Evolutionary conservation across 2,797 vertebrate species (phyloP).

Genomic region (Propithecus perrieri): DNA sequence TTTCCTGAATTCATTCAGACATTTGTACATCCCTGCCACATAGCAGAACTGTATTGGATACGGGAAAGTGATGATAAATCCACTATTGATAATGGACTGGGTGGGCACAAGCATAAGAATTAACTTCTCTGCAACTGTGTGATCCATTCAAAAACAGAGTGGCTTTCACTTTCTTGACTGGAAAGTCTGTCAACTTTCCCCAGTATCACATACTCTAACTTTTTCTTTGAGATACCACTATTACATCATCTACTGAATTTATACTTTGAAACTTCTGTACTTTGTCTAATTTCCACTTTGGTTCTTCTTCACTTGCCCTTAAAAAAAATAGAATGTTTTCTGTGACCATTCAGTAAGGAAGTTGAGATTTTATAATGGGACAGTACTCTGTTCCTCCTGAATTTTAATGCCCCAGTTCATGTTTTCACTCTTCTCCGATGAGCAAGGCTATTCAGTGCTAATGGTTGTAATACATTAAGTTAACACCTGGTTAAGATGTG

Average conservation of each 20-base stretch:
- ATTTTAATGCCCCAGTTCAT: background rate
- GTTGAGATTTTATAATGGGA: background rate
- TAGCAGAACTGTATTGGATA: background rate
- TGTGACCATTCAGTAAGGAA: background rate
- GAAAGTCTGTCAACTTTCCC: background rate
- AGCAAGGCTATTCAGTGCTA: background rate
- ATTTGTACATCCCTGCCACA: background rate
- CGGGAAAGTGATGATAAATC: background rate
- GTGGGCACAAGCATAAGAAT: background rate
- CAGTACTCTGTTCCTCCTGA: background rate
- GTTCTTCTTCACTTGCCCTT: background rate
- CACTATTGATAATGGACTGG: background rate
- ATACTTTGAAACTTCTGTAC: background rate
- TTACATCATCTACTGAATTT: background rate
- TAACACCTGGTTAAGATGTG: background rate
- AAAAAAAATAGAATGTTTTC: background rate
- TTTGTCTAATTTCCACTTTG: background rate
- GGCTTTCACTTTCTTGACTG: background rate
- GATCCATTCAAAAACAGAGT: background rate
- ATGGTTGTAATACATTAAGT: background rate
- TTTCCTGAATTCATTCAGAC: background rate
- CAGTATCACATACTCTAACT: background rate
- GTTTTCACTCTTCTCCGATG: background rate
- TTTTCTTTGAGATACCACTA: background rate
- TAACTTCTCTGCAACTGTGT: background rate